phyloP scores from a whole-genome alignment of 2,888 invertebrate genomes.

The Eledona agricola region DNA sequence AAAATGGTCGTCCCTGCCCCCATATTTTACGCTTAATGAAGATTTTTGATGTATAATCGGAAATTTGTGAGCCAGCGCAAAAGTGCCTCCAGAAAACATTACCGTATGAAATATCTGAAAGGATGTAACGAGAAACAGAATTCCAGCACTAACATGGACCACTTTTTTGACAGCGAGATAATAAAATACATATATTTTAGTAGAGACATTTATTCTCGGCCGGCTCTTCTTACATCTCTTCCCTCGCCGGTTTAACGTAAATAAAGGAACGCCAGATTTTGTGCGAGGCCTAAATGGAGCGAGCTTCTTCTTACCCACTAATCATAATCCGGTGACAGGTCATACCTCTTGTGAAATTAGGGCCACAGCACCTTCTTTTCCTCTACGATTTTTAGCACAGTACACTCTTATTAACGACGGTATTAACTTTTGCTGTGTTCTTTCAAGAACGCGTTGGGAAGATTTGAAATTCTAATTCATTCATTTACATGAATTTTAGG shows the following conservation, averaged over 20 bases:
- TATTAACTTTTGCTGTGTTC: no score
- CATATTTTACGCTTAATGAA: conserved; percentile 28
- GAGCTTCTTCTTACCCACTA: conserved; percentile 17
- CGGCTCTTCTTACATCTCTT: conserved; percentile 1
- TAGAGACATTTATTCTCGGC: conserved; percentile 16
- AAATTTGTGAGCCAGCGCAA: conserved; percentile 14
- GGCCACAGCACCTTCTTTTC: no score
- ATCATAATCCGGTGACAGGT: conserved; percentile 20
- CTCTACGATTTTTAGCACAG: no score
- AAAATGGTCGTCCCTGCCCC: conserved; percentile 3
- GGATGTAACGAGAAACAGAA: conserved; percentile 25
- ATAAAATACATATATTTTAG: conserved; percentile 32
- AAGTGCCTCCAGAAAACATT: conserved; percentile 17
- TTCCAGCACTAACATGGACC: conserved; percentile 10
- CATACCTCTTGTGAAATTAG: conserved; percentile 12
- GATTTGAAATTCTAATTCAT: no score
- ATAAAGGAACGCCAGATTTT: conserved; percentile 24
- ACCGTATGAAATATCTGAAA: conserved; percentile 24
- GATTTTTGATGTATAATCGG: conserved; percentile 32
- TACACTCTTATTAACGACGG: no score
- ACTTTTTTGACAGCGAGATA: conserved; percentile 27
- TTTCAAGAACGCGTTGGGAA: no score
- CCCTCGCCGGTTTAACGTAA: conserved; percentile 20
- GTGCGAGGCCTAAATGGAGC: conserved; percentile 8
- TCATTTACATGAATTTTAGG: no score